A percentile compares a stretch with the other conserved stretches of the same genome.
Evolutionary conservation across 23 tunicate species (phyloP).

Genomic region (Styela plicata): DNA sequence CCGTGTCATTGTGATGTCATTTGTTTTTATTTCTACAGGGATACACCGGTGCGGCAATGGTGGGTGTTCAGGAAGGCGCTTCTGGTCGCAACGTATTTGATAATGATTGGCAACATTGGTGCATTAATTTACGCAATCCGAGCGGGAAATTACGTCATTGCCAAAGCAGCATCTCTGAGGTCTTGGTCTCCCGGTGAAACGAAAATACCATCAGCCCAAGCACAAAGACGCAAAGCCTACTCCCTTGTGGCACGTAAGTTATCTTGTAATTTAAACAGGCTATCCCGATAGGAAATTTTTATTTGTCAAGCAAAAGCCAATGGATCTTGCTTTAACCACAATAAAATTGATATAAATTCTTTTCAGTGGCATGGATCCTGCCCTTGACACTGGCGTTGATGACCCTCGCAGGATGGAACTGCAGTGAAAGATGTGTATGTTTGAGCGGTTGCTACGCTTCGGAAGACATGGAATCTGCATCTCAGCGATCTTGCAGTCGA

Average conservation of each 20-base stretch:
- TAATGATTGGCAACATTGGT: slow-evolving; percentile 38
- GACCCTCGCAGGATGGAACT: slow-evolving; percentile 24
- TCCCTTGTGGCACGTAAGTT: slow-evolving; percentile 24
- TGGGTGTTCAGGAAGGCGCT: slow-evolving; percentile 37
- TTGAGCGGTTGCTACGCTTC: slow-evolving; percentile 19
- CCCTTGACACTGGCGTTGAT: slow-evolving; percentile 5
- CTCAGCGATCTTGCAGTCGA: slow-evolving; percentile 22
- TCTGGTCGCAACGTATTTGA: slow-evolving; percentile 11
- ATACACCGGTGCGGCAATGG: slow-evolving; percentile 15
- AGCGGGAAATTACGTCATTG: slow-evolving; percentile 26
- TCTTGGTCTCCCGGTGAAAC: background rate
- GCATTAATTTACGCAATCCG: slow-evolving; percentile 22
- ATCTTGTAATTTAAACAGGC: background rate
- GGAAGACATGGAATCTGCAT: background rate
- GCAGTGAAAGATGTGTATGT: slow-evolving; percentile 26
- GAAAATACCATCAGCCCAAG: background rate
- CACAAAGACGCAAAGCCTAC: slow-evolving; percentile 24
- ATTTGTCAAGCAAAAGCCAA: too few species aligned
- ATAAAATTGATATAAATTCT: too few species aligned
- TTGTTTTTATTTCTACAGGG: background rate
- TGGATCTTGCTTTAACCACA: too few species aligned
- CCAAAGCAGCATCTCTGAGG: background rate
- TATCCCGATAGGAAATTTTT: too few species aligned
- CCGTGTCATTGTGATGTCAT: too few species aligned
- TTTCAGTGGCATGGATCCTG: slow-evolving; percentile 29